A percentile compares a stretch with the other conserved stretches of the same genome.
Conservation (phyloP, 1,140 invertebrate species). For the Caenorhabditis inopinata region DNA sequence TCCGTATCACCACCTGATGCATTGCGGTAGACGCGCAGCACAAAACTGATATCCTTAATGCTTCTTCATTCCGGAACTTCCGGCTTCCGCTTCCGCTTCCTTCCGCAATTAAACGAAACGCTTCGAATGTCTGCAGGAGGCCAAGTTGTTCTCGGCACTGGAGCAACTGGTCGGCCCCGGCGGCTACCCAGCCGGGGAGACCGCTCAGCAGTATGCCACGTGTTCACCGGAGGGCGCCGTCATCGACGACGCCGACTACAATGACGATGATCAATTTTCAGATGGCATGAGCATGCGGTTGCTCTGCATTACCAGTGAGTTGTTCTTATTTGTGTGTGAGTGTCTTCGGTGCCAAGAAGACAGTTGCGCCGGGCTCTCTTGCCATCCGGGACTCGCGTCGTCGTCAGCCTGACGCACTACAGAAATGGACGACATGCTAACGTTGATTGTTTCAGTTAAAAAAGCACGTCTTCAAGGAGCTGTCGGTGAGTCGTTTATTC, state of each 20-base stretch:
- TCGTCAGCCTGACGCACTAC: no score
- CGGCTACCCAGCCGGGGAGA: not conserved
- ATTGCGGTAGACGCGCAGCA: no score
- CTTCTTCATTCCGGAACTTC: no score
- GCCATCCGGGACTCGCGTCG: not conserved
- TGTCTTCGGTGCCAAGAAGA: no score
- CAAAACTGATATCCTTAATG: no score
- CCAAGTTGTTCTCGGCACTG: slow-evolving; percentile 31
- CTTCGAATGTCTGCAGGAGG: not conserved
- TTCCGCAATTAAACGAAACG: no score
- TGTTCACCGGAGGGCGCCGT: not conserved
- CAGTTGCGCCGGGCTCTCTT: not conserved
- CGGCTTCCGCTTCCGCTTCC: no score
- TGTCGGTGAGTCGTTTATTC: slow-evolving; percentile 44
- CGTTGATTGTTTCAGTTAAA: slow-evolving; percentile 53
- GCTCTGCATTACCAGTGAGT: slow-evolving; percentile 50
- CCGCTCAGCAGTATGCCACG: not conserved
- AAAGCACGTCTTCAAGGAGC: slow-evolving; percentile 52
- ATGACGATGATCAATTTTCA: slow-evolving; percentile 2
- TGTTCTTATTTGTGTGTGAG: not conserved
- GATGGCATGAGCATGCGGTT: slow-evolving; percentile 47
- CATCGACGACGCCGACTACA: not conserved
- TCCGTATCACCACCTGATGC: no score
- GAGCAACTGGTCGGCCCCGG: slow-evolving; percentile 5
- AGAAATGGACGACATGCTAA: slow-evolving; percentile 42